These are phyloP conservation scores for Corydoras maculifer DNA, from an alignment of 2,113 vertebrate species.

Conservation along the genomic window DNA sequence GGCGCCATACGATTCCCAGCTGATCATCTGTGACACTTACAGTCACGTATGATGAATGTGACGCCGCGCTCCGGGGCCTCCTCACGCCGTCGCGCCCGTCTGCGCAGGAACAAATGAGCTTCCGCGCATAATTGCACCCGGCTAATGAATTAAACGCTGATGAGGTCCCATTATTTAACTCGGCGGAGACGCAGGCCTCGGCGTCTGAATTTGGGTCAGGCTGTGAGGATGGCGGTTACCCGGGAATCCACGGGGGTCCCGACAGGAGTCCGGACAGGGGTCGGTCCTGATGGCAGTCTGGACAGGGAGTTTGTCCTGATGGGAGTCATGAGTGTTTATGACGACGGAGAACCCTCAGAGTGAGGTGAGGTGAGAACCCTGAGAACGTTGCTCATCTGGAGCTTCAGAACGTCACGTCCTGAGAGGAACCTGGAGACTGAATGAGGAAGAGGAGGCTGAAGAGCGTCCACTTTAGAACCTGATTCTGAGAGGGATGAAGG, in stretches of 20 bases:
- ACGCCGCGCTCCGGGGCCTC: conserved; percentile 24
- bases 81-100: conserved; percentile 23
- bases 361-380: conserved; percentile 15
- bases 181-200: not conserved
- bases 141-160: conserved; percentile 48
- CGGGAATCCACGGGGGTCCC: conserved; percentile 3
- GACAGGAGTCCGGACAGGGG: conserved; percentile 32
- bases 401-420: conserved; percentile 9
- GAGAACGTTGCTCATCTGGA: conserved; percentile 15
- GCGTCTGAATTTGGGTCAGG: not conserved
- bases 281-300: too few species aligned
- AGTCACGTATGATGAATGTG: conserved; percentile 41
- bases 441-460: not conserved
- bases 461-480: too few species aligned
- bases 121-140: conserved; percentile 39
- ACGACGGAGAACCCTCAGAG: conserved; percentile 5
- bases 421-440: not conserved
- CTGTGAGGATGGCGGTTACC: conserved; percentile 5
- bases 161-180: conserved; percentile 46
- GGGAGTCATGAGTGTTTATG: conserved; percentile 19
- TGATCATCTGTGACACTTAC: conserved; percentile 44
- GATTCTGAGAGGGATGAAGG: too few species aligned
- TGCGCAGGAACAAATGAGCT: conserved; percentile 37
- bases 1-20: conserved; percentile 18
- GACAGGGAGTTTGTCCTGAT: too few species aligned